Evolutionary conservation across 2,888 invertebrate genomes (phyloP).

Genomic region (Mantis religiosa): DNA sequence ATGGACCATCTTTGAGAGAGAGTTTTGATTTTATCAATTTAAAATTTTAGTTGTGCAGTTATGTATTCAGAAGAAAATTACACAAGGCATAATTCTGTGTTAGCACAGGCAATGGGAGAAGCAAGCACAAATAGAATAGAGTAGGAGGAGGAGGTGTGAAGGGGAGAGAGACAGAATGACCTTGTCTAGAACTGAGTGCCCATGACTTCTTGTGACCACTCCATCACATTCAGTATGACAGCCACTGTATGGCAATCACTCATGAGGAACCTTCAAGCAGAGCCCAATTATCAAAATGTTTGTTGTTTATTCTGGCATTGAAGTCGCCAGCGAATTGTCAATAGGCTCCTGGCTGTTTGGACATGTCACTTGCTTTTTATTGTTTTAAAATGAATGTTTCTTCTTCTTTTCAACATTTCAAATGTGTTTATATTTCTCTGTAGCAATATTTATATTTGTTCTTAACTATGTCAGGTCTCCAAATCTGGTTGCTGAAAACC

Average conservation of each 20-base stretch:
- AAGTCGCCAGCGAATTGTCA: background rate
- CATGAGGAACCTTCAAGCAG: background rate
- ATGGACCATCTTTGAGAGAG: background rate
- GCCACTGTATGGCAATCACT: slow-evolving; percentile 14
- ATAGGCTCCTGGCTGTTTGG: background rate
- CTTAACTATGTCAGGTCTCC: no score
- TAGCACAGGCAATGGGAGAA: background rate
- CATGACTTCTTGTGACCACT: slow-evolving; percentile 27
- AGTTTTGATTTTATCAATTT: background rate
- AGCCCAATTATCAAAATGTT: slow-evolving; percentile 14
- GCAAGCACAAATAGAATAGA: background rate
- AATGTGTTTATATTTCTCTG: no score
- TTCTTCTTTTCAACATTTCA: no score
- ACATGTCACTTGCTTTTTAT: no score
- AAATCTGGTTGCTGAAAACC: no score
- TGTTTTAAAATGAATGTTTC: no score
- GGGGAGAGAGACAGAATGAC: background rate
- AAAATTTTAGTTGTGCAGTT: background rate
- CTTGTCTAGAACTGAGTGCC: slow-evolving; percentile 19
- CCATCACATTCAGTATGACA: slow-evolving; percentile 20
- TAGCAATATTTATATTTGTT: no score
- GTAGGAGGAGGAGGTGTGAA: background rate
- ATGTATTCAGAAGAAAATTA: background rate
- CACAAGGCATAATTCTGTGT: background rate
- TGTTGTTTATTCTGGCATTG: slow-evolving; percentile 3